Base-by-base conservation (phyloP, 2,888 invertebrate genomes). In the Busseola fusca region DNA sequence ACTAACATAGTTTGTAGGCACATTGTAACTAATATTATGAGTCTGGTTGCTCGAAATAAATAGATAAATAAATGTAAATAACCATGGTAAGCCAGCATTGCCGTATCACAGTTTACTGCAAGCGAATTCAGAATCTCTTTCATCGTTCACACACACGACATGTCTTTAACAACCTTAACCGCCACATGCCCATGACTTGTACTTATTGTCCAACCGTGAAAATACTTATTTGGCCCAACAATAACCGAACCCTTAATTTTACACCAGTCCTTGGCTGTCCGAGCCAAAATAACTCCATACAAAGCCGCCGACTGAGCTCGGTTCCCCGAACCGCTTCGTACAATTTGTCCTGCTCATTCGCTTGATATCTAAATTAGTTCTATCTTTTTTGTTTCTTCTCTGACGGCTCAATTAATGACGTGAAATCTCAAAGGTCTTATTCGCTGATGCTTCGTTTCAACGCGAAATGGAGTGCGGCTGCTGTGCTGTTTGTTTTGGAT, bases 391-490 rank as follows among this genome's bases (percentile, higher is more conserved):
- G 69, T 77, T 83, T 79, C 18, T 34, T 67, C 60, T 64, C 69
- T 79, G 84, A 84, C 83, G 78, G 76, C 84, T 84, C 84, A 84
- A 84, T 84, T 84, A 84, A 84, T 84, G 84, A 81, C 75, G 81
- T 81, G 75, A 83, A 84, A 81, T 84, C 80, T 81, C 74, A 80
- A 78, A 82, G 79, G 75, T 84, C 74, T 84, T 81, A 81, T 84
- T 83, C 73, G 80, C 58, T 80, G 76, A 84, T 76, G 84, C 74
- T 80, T 83, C 84, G 71, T 84, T 84, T 81, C 76, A 68, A 72
- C 64, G 73, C 74, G 77, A 84, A 84, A 84, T 84, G 67, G 58
- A 34, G 66, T 83, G 84, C 74, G 73, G 57, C 62, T 81, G 68
- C 66, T 70, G 64, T 64, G 67, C 69, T 75, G 74, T 48, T 80